A percentile compares a stretch with the other conserved stretches of the same genome.
phyloP scores from a whole-genome alignment of 2,113 vertebrate genomes.

The Chlorodrepanis virens region DNA sequence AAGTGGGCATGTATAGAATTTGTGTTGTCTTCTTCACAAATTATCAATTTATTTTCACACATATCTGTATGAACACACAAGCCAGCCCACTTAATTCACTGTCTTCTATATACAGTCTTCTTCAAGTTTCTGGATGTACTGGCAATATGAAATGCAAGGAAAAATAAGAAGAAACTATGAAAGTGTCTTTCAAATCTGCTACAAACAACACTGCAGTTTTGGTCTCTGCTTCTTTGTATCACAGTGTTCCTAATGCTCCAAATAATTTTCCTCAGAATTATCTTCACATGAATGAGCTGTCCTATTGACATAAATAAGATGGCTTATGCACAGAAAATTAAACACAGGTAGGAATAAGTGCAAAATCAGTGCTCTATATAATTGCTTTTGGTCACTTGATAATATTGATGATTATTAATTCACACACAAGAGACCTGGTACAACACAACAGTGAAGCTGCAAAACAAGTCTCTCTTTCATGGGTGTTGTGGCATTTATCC shows the following conservation, averaged over 20 bases:
- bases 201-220: background rate
- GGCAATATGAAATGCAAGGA: background rate
- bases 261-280: background rate
- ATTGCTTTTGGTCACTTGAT: background rate
- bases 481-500: background rate
- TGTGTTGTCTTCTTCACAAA: background rate
- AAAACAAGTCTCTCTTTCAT: background rate
- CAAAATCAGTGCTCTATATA: background rate
- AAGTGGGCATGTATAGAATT: background rate
- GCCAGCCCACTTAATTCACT: background rate
- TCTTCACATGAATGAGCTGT: background rate
- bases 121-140: background rate
- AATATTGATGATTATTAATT: background rate
- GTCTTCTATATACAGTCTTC: background rate
- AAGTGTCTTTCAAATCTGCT: background rate
- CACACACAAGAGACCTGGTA: background rate
- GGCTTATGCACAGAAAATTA: background rate
- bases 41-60: background rate
- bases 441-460: background rate
- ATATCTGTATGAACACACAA: background rate
- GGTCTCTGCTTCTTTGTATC: background rate
- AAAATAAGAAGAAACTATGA: background rate
- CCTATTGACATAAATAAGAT: background rate
- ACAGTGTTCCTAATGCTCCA: background rate
- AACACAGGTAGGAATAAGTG: background rate